Evolutionary conservation across 2,113 vertebrate species (phyloP).

Genomic region (Aspiorhynchus laticeps): DNA sequence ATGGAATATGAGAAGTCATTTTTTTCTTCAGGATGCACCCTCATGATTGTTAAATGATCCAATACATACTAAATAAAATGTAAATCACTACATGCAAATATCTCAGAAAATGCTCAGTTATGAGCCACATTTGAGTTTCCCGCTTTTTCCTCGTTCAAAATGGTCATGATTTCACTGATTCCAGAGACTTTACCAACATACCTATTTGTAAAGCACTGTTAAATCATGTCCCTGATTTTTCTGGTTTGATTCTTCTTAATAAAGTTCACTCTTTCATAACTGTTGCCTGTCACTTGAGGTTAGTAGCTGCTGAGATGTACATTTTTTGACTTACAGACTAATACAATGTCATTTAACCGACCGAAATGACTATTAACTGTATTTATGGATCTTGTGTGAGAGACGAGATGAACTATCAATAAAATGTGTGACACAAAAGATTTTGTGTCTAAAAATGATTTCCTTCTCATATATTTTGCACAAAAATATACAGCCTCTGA

Average conservation of each 20-base stretch:
- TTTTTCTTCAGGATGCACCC: neutral
- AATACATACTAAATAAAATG: neutral
- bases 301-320: conserved; percentile 55
- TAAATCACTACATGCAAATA: neutral
- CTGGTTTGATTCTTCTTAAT: conserved; percentile 36
- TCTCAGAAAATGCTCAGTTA: neutral
- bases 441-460: conserved; percentile 18
- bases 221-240: conserved; percentile 4
- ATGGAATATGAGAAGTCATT: neutral
- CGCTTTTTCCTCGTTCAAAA: neutral
- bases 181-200: neutral
- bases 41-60: too few relatives aligned
- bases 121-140: neutral
- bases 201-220: neutral
- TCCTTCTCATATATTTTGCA: neutral
- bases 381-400: conserved; percentile 83
- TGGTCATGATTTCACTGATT: neutral
- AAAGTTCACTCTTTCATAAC: conserved; percentile 31
- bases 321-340: conserved; percentile 56
- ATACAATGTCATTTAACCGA: conserved; percentile 79
- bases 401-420: conserved; percentile 60
- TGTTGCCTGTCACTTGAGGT: conserved; percentile 37
- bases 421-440: conserved; percentile 56
- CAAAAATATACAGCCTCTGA: conserved; percentile 40
- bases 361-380: conserved; percentile 77